Evolutionary conservation across 2,797 vertebrate genomes (phyloP), one percentile per base, ranked within the genome.

Genomic region (Dendrocincla fuliginosa): DNA sequence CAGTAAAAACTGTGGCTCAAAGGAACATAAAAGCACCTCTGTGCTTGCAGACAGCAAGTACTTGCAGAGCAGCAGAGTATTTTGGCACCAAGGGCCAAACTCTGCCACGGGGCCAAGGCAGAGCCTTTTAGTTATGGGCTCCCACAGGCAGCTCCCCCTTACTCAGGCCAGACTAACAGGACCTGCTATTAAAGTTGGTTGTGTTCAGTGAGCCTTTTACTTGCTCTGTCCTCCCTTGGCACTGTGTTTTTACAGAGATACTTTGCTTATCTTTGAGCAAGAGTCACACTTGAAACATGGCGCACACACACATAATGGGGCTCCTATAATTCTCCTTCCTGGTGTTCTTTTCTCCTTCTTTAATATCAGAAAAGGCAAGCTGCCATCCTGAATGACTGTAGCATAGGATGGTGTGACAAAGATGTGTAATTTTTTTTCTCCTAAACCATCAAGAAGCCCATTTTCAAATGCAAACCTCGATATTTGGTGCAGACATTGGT

Each of bases 21-120:
- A 85, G 63, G 57, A 67, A 59, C 3, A 11, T 35, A 55, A 88
- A 77, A 91, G 16, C 33, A 68, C 6, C 12, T 1, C 1, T 1
- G 1, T 0, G 2, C 42, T 28, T 0, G 0, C 42, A 33, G 44
- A 41, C 9, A 81, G 49, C 28, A 55, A 84, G 32, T 19, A 17
- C 23, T 23, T 16, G 33, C 27, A 63, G 37, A 60, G n/a, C 30
- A 69, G 32, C 30, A 50, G n/a, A 44, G 7, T 33, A 12, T 27
- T n/a, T 42, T 18, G 46, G 32, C 41, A n/a, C 19, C 16, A 7
- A 59, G 39, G 35, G 44, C 23, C 63, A 56, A n/a, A 6, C 22
- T 68, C 53, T 65, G 46, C 33, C 28, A 24, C 16, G 3, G 32
- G 28, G 20, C 9, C 52, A 59, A 68, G 53, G 35, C n/a, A 73